Conservation (phyloP, 2,888 invertebrate species). For the Nemotelus pantherinus region DNA sequence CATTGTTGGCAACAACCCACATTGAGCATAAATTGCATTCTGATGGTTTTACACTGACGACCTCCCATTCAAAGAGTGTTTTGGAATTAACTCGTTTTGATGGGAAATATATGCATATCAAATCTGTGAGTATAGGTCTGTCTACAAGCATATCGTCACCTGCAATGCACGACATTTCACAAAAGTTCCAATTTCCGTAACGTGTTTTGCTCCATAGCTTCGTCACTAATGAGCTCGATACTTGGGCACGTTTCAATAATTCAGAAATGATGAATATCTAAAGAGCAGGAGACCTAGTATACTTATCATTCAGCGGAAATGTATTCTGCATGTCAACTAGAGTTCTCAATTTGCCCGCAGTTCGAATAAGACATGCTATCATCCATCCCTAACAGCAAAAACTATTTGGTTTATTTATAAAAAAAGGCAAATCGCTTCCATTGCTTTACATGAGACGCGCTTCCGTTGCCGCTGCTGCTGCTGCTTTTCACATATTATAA, state of each 20-base stretch:
- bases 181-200: neutral
- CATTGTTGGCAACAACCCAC: no score
- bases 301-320: neutral
- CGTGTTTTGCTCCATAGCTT: neutral
- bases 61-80: no score
- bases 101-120: no score
- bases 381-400: neutral
- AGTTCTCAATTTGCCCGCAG: neutral
- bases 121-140: no score
- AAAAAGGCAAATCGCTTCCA: no score
- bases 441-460: neutral
- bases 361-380: neutral
- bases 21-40: no score
- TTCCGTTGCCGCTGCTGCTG: neutral
- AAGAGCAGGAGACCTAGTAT: neutral
- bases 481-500: slow-evolving; percentile 21
- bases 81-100: no score
- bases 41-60: no score
- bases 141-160: no score
- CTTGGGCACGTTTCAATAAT: slow-evolving; percentile 48
- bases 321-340: neutral
- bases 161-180: neutral
- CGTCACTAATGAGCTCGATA: slow-evolving; percentile 47
- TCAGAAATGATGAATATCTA: slow-evolving; percentile 16
- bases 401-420: no score